Percentiles rank a stretch among this genome's conserved stretches.
Conservation (phyloP, 1,140 invertebrate genomes). For the Hyphantria cunea region DNA sequence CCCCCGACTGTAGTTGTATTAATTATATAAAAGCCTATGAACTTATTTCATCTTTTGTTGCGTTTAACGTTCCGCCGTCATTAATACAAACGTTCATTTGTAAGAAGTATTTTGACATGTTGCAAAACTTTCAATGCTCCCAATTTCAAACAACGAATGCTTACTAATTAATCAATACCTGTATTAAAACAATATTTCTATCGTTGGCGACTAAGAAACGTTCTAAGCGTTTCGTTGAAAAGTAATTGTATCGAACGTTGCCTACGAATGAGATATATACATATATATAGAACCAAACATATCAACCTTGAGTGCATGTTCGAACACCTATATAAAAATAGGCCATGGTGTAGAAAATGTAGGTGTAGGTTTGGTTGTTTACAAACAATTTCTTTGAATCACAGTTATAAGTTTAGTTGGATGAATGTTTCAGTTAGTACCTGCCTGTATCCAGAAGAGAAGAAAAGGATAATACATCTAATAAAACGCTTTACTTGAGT, state of each 20-base stretch:
- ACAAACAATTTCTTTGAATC: constrained; percentile 8
- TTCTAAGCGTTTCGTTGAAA: too few species aligned
- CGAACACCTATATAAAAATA: constrained; percentile 46
- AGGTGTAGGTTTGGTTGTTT: constrained; percentile 20
- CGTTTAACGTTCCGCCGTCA: constrained; percentile 9
- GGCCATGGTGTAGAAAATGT: background rate
- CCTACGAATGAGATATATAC: constrained; percentile 30
- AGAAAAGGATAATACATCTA: too few species aligned
- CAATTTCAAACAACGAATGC: too few species aligned
- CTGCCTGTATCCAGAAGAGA: too few species aligned
- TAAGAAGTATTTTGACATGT: background rate
- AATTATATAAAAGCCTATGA: constrained; percentile 18
- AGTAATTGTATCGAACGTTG: constrained; percentile 65
- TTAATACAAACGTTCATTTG: background rate
- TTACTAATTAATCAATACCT: too few species aligned
- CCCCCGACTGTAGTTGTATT: constrained; percentile 3
- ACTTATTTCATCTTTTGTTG: constrained; percentile 10
- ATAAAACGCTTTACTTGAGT: too few species aligned
- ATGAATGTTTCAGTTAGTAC: background rate
- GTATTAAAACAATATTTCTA: too few species aligned
- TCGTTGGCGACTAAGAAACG: constrained; percentile 26
- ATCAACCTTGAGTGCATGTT: constrained; percentile 65
- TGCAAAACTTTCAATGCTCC: background rate
- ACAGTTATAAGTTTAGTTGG: background rate
- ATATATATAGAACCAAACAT: too few species aligned